phyloP scores from a whole-genome alignment of 2,888 invertebrate species.

The Zaprionus obscuricornis region DNA sequence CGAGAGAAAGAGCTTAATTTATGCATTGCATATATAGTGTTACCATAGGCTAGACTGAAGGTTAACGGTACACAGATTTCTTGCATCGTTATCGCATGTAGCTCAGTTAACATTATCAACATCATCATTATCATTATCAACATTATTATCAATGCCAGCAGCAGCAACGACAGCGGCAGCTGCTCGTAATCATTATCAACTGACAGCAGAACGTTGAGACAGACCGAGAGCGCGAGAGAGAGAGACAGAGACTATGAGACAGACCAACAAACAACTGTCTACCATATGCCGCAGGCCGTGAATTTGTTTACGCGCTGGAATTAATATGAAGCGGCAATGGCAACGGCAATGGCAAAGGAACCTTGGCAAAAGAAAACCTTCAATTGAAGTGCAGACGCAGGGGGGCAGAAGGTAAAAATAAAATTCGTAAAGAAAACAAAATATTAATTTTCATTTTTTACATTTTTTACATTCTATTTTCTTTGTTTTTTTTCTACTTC shows the following conservation, averaged over 20 bases:
- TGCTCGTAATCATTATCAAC: slow-evolving; percentile 46
- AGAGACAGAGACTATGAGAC: no score
- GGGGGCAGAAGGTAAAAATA: background rate
- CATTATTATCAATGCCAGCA: slow-evolving; percentile 19
- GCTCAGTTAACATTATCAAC: slow-evolving; percentile 13
- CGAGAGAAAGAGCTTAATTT: no score
- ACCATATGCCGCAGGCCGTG: slow-evolving; percentile 45
- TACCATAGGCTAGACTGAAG: background rate
- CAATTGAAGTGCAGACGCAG: background rate
- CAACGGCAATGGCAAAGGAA: no score
- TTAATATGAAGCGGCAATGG: slow-evolving; percentile 30
- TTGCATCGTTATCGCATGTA: slow-evolving; percentile 5
- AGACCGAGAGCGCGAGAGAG: background rate
- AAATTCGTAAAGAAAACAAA: slow-evolving; percentile 24
- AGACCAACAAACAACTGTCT: slow-evolving; percentile 28
- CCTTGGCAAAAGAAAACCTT: background rate
- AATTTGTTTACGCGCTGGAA: slow-evolving; percentile 59
- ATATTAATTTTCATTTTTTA: slow-evolving; percentile 28
- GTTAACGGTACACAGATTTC: slow-evolving; percentile 8
- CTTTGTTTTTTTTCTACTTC: background rate
- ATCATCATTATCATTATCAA: slow-evolving; percentile 15
- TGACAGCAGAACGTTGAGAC: background rate
- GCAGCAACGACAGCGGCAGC: slow-evolving; percentile 24
- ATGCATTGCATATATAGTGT: slow-evolving; percentile 22
- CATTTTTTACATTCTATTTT: background rate